Evolutionary conservation across 2,113 vertebrate genomes (phyloP), one percentile per base, ranked within the genome.

Genomic region (Pedionomus torquatus): DNA sequence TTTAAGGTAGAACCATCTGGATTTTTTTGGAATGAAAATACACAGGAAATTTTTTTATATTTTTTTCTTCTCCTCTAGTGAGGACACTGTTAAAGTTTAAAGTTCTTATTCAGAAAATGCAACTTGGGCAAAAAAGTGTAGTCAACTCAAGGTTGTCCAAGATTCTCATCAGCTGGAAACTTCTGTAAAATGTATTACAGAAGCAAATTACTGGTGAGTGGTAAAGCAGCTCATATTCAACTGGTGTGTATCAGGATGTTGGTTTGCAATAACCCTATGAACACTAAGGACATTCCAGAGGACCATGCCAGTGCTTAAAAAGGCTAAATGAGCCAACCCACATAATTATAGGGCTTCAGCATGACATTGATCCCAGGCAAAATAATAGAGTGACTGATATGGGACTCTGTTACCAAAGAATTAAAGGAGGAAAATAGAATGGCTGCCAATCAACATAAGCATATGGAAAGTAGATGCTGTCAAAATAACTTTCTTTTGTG

Each of bases 401-500:
- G 37, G 63, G 86, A 60, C 49, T 58, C 65, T 57, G 33, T 88
- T 93, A 74, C 66, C 70, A 65, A 94, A 92, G 70, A 91, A 90
- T 88, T 92, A 76, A 83, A 92, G 28, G 54, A 88, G 18, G 33
- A 74, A 96, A 93, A 88, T 25, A 10, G 63, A 92, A 88, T 41
- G 17, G 60, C 60, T 90, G 63, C 51, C 85, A 91, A 75, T 95
- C 57, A 82, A 65, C 63, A 48, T 80, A 94, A 94, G 48, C 57
- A 72, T 76, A 68, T 70, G 66, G 48, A 89, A 95, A 87, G 48
- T 51, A 75, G 84, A 79, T 44, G 35, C 33, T 87, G 43, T 69
- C 87, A 95, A 93, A 95, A 96, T 76, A 90, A 87, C 57, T 90
- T 96, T 87, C 8, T 79, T 87, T 96, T 93, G 20, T 76, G 43